These are phyloP conservation scores for Ormyrus rosae DNA, from an alignment of 2,888 invertebrate genomes.

Conservation along the genomic window DNA sequence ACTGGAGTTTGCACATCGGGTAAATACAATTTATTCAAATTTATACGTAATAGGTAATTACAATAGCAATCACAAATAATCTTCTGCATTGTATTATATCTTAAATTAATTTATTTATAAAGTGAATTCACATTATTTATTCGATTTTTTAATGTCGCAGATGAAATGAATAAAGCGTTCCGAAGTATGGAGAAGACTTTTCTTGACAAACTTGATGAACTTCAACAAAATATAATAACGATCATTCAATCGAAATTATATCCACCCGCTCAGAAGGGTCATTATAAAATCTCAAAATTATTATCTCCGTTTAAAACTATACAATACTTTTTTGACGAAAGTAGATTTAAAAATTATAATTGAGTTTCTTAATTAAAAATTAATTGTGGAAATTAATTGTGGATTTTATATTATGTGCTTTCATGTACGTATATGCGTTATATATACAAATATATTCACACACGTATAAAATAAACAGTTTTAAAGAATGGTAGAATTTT, in stretches of 20 bases:
- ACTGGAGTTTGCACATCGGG: conserved; percentile 73
- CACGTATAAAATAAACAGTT: no score
- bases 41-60: no score
- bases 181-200: conserved; percentile 62
- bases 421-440: no score
- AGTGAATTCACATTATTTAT: neutral
- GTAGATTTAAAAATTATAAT: conserved; percentile 19
- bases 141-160: conserved; percentile 58
- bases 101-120: neutral
- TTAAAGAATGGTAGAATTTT: conserved; percentile 12
- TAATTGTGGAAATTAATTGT: conserved; percentile 11
- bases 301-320: conserved; percentile 41
- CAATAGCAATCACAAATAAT: no score
- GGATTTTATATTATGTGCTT: no score
- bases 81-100: neutral
- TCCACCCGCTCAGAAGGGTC: conserved; percentile 8
- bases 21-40: conserved; percentile 49
- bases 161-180: conserved; percentile 63
- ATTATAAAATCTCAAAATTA: conserved; percentile 18
- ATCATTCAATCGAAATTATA: conserved; percentile 31
- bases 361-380: conserved; percentile 21
- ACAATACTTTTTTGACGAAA: conserved; percentile 42
- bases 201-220: conserved; percentile 60
- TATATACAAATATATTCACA: no score
- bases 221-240: conserved; percentile 57